phyloP scores from a whole-genome alignment of 92 coral and sea anemone genomes.

The Ricordea florida region DNA sequence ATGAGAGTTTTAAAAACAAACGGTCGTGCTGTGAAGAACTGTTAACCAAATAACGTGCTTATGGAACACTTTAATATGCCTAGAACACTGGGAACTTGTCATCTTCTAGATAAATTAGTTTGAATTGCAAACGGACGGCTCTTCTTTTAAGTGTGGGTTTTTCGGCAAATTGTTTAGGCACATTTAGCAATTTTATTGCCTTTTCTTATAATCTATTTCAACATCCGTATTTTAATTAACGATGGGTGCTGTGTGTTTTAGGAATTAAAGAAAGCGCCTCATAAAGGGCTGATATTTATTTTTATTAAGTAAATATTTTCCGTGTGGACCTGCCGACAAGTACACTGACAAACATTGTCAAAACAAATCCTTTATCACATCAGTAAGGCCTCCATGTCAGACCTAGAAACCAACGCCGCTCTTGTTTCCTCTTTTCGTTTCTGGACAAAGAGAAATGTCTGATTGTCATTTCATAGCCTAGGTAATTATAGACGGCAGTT shows the following conservation, averaged over 20 bases:
- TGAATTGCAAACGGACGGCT: not conserved
- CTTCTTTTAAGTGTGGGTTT: constrained; percentile 2
- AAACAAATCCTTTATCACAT: constrained; percentile 25
- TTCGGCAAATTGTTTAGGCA: not conserved
- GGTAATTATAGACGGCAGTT: not conserved
- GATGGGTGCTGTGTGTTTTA: constrained; percentile 80
- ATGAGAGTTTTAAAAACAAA: constrained; percentile 34
- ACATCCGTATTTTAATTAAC: constrained; percentile 68
- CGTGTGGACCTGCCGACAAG: constrained; percentile 37
- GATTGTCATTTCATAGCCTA: not conserved
- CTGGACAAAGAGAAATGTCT: not conserved
- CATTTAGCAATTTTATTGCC: constrained; percentile 17
- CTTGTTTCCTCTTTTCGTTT: not conserved
- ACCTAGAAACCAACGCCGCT: not conserved
- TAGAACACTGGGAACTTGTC: not conserved
- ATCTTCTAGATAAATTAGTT: not conserved
- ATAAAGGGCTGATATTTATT: constrained; percentile 51
- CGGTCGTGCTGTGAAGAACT: constrained; percentile 42
- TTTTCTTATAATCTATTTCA: constrained; percentile 41
- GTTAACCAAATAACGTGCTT: constrained; percentile 14
- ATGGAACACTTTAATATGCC: not conserved
- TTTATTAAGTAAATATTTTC: constrained; percentile 66
- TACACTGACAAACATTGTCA: constrained; percentile 14
- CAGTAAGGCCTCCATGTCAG: not conserved
- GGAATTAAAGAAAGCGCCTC: constrained; percentile 79